Evolutionary conservation across 2,113 vertebrate species (phyloP), one percentile per base, ranked within the genome.

Genomic region (Amblyornis subalaris): DNA sequence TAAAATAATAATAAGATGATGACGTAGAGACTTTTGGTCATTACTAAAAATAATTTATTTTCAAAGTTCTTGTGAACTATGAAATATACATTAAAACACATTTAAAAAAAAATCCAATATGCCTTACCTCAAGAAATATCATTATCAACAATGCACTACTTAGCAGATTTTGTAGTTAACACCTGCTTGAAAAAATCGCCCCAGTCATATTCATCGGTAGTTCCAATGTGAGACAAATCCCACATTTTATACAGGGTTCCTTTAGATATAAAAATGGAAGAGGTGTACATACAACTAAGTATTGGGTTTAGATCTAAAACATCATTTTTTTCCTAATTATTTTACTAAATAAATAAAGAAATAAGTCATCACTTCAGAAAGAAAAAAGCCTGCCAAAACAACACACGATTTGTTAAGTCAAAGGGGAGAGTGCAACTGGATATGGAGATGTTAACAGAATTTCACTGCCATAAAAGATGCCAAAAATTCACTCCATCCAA

Each of bases 141-240:
- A 66, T 12, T 36, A 92, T 88, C 51, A 96, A 94, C 44, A 75
- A 64, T 44, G 38, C 26, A 88, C 80, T 91, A 94, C 53, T 70
- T 76, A 93, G 88, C 36, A 69, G 21, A 3, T 74, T 88, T 92
- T 90, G 42, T n/a, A 91, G 38, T 17, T 95, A 89, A 97, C 42
- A 95, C 29, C n/a, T 15, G 2, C 88, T 79, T 87, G 53, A 84
- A 96, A 96, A 96, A 97, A 97, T 53, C 93, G 79, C 62, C 60
- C 74, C 84, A 72, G 33, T 83, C 94, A 96, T 76, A 96, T 77
- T 96, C 80, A 93, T 70, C 91, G 91, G 35, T 75, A 75, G 51
- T 62, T 96, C n/a, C 66, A 95, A 50, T 69, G 57, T 53, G 28
- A 94, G 47, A 92, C 85, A 97, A 96, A 96, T 60, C 18, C 36